A percentile compares a stretch with the other conserved stretches of the same genome.
These are phyloP conservation scores for Malthinus seriepunctatus DNA, from an alignment of 2,888 invertebrate species.

Conservation along the genomic window DNA sequence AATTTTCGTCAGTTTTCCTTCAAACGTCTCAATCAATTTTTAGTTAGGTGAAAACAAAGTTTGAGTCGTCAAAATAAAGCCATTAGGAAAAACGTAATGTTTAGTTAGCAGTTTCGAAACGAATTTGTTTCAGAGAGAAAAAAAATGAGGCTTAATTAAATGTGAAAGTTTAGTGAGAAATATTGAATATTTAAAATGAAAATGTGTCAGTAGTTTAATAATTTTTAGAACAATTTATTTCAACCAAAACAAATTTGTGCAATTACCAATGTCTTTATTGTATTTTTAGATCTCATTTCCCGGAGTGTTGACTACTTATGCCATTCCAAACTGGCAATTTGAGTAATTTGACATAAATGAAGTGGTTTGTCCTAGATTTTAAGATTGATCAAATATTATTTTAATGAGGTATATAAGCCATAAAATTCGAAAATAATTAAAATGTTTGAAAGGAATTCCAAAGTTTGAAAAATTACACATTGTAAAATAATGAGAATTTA, in stretches of 20 bases:
- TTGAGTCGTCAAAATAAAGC: too few relatives aligned
- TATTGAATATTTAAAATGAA: not conserved
- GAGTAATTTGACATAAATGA: slow-evolving; percentile 15
- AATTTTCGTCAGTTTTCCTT: too few relatives aligned
- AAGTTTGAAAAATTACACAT: too few relatives aligned
- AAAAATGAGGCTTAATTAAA: too few relatives aligned
- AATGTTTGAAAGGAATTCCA: too few relatives aligned
- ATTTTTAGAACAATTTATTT: not conserved
- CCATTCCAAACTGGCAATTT: slow-evolving; percentile 7
- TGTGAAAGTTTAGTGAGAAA: not conserved
- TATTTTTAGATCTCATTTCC: slow-evolving; percentile 7
- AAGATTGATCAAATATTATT: slow-evolving; percentile 12
- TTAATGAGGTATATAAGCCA: slow-evolving; percentile 3
- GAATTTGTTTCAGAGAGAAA: too few relatives aligned
- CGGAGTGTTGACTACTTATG: slow-evolving; percentile 5
- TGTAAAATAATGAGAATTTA: too few relatives aligned
- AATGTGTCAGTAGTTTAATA: not conserved
- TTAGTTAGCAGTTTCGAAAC: too few relatives aligned
- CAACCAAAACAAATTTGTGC: not conserved
- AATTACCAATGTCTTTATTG: not conserved
- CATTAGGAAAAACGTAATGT: too few relatives aligned
- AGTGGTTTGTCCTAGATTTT: slow-evolving; percentile 12
- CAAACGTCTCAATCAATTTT: too few relatives aligned
- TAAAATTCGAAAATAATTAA: not conserved
- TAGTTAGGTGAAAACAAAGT: too few relatives aligned